Conservation (phyloP, 2,113 vertebrate species). For the Vidua macroura region DNA sequence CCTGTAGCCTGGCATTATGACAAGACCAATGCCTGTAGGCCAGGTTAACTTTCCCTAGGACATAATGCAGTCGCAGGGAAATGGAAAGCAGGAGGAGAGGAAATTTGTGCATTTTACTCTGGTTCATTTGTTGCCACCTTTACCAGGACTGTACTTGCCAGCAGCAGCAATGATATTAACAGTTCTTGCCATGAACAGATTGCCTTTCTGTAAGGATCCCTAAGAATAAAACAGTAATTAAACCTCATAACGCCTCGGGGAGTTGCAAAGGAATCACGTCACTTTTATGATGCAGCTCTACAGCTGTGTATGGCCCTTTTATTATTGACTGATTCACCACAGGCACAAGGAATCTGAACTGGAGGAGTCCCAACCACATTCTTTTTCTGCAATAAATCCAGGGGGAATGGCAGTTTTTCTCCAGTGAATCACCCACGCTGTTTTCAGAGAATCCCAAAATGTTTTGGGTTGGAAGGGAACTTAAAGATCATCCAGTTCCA, state of each 20-base stretch:
- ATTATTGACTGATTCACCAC: background rate
- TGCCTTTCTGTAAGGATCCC: background rate
- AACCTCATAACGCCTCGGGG: background rate
- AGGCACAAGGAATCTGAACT: background rate
- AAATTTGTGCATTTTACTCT: background rate
- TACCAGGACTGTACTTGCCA: background rate
- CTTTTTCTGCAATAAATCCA: background rate
- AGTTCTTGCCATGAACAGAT: background rate
- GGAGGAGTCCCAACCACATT: background rate
- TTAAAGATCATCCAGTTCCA: background rate
- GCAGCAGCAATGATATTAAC: background rate
- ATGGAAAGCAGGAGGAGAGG: background rate
- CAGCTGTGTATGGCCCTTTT: background rate
- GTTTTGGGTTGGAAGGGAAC: background rate
- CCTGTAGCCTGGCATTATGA: background rate
- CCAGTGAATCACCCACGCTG: rapidly evolving
- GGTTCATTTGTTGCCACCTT: background rate
- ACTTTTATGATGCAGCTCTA: background rate
- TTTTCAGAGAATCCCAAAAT: background rate
- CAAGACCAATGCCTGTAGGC: background rate
- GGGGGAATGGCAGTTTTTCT: background rate
- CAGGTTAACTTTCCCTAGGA: background rate
- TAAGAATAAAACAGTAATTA: constrained; percentile 8
- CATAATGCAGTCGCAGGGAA: rapidly evolving
- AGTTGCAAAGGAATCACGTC: background rate